phyloP scores from a whole-genome alignment of 2,888 invertebrate species.

The Thecocarcelia acutangulata region DNA sequence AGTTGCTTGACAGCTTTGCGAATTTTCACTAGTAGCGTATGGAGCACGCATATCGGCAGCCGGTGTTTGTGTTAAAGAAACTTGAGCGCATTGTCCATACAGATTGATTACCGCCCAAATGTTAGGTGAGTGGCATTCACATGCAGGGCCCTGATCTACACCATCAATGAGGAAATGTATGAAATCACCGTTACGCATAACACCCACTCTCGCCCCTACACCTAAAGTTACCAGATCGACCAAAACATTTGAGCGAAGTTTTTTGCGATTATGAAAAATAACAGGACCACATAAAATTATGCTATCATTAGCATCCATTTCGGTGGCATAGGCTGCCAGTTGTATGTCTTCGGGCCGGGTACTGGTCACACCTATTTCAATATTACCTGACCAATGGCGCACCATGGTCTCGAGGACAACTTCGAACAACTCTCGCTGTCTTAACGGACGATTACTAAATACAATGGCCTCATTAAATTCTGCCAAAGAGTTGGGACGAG shows the following conservation, averaged over 20 bases:
- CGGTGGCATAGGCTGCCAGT: constrained; percentile 93
- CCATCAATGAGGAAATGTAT: constrained; percentile 94
- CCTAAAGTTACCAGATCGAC: constrained; percentile 92
- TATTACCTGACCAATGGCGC: constrained; percentile 95
- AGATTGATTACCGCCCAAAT: constrained; percentile 97
- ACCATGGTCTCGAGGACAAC: constrained; percentile 94
- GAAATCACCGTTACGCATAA: constrained; percentile 93
- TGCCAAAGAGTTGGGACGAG: constrained; percentile 91
- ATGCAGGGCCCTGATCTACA: constrained; percentile 92
- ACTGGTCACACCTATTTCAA: constrained; percentile 93
- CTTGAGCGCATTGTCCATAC: constrained; percentile 97
- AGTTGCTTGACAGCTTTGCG: constrained; percentile 83
- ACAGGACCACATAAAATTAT: constrained; percentile 96
- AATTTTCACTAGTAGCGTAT: constrained; percentile 82
- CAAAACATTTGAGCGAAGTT: constrained; percentile 91
- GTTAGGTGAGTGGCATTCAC: constrained; percentile 88
- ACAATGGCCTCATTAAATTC: constrained; percentile 98
- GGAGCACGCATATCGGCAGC: constrained; percentile 78
- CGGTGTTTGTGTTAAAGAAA: constrained; percentile 82
- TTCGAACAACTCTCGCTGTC: constrained; percentile 96
- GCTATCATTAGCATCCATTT: constrained; percentile 94
- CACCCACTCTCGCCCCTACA: constrained; percentile 90
- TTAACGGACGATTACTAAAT: constrained; percentile 92
- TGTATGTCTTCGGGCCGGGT: constrained; percentile 95
- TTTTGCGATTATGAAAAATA: constrained; percentile 93